A percentile compares a stretch with the other conserved stretches of the same genome.
Conservation (phyloP, 2,888 invertebrate species). For the Matsumyia berberina region DNA sequence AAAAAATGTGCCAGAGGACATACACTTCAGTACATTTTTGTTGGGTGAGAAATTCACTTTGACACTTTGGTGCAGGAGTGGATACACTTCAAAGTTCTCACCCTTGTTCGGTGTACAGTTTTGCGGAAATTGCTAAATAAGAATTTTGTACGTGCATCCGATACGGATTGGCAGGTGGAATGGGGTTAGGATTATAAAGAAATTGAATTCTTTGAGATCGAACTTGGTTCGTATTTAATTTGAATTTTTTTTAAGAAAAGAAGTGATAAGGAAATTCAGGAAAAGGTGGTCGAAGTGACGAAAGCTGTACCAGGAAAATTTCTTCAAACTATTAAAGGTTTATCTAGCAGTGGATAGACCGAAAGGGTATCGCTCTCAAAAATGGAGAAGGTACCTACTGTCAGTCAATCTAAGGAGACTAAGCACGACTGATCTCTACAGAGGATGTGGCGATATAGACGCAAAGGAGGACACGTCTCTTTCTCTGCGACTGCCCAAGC, state of each 20-base stretch:
- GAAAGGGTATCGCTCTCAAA: no score
- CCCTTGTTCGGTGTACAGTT: constrained; percentile 15
- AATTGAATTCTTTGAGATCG: not conserved
- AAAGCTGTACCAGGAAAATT: no score
- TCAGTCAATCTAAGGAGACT: no score
- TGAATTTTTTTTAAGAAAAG: not conserved
- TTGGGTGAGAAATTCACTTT: constrained; percentile 3
- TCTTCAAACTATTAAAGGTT: no score
- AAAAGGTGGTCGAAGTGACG: no score
- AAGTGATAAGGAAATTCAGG: no score
- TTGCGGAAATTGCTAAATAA: constrained; percentile 34
- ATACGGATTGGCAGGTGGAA: constrained; percentile 47
- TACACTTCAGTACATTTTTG: constrained; percentile 21
- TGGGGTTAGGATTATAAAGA: not conserved
- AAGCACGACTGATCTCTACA: no score
- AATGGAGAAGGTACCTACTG: no score
- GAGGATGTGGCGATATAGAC: no score
- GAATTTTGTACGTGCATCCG: constrained; percentile 62
- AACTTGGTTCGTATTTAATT: not conserved
- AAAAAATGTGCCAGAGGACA: constrained; percentile 41
- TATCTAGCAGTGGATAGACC: no score
- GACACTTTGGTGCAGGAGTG: not conserved
- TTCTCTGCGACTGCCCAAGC: no score
- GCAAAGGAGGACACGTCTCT: no score
- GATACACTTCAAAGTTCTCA: not conserved